Conservation (phyloP, 2,797 vertebrate species). For the Brotula barbata region DNA sequence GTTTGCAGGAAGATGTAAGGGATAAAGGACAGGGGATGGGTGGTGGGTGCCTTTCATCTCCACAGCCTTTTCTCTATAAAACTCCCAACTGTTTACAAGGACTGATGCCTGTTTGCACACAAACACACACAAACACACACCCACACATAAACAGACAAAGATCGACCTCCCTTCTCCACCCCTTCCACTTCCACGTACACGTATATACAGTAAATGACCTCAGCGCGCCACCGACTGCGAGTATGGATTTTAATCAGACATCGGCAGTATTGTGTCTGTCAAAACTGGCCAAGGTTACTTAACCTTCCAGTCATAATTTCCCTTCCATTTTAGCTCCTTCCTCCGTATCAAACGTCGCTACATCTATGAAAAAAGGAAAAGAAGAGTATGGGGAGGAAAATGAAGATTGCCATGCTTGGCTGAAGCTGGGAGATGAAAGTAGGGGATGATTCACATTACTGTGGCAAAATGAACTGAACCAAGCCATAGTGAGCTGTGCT, state of each 20-base stretch:
- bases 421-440: conserved; percentile 77
- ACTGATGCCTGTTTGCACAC: conserved; percentile 65
- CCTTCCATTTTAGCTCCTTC: conserved; percentile 76
- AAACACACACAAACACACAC: conserved; percentile 23
- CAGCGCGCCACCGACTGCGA: conserved; percentile 63
- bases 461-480: conserved; percentile 74
- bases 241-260: conserved; percentile 76
- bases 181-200: conserved; percentile 61
- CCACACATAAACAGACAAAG: conserved; percentile 31
- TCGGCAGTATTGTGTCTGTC: conserved; percentile 78
- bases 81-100: conserved; percentile 77
- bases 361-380: conserved; percentile 63
- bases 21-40: conserved; percentile 66
- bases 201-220: conserved; percentile 77
- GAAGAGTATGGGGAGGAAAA: conserved; percentile 68
- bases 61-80: conserved; percentile 74
- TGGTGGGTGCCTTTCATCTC: conserved; percentile 72
- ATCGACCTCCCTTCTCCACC: conserved; percentile 16
- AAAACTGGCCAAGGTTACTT: conserved; percentile 78
- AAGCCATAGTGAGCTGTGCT: conserved; percentile 58
- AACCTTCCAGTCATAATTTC: conserved; percentile 79
- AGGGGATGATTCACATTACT: conserved; percentile 76
- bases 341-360: conserved; percentile 78
- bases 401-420: conserved; percentile 76
- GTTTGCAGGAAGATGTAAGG: conserved; percentile 59